These are phyloP conservation scores for Paralichthys olivaceus DNA, from an alignment of 2,113 vertebrate species.

Conservation along the genomic window DNA sequence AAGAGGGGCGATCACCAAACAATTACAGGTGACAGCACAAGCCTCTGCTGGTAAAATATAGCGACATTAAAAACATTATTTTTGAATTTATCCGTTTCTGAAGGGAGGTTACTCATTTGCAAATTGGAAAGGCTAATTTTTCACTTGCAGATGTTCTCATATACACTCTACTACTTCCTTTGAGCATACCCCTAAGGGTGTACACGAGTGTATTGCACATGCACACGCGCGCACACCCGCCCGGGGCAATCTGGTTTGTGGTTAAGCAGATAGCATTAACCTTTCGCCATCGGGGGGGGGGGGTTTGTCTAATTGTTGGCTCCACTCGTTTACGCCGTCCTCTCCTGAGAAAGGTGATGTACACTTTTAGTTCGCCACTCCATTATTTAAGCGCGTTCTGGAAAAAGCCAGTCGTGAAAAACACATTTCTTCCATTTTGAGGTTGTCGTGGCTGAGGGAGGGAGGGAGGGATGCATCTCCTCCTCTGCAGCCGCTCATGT, in stretches of 20 bases:
- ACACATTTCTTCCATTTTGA: conserved; percentile 96
- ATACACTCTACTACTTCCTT: conserved; percentile 69
- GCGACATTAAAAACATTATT: not conserved
- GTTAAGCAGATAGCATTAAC: conserved; percentile 87
- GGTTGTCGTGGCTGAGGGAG: conserved; percentile 82
- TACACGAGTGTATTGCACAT: conserved; percentile 41
- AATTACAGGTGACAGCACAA: conserved; percentile 13
- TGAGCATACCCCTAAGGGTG: conserved; percentile 82
- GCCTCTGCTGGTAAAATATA: conserved; percentile 5
- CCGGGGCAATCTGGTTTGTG: conserved; percentile 85
- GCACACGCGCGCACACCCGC: conserved; percentile 57
- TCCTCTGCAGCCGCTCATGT: conserved; percentile 42
- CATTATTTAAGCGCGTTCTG: conserved; percentile 91
- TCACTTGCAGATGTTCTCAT: conserved; percentile 63
- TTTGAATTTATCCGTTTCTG: not conserved
- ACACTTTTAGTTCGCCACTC: conserved; percentile 87
- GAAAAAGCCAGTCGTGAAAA: conserved; percentile 86
- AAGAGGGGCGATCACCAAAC: conserved; percentile 36
- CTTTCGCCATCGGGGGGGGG: conserved; percentile 78
- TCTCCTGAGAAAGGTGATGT: conserved; percentile 87
- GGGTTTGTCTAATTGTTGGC: conserved; percentile 86
- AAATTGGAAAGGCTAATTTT: conserved; percentile 1
- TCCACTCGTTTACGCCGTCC: conserved; percentile 78
- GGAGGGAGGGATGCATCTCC: conserved; percentile 43
- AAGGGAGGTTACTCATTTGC: conserved; percentile 17